Evolutionary conservation across 2,797 vertebrate genomes (phyloP).

Genomic region (Phataginus tetradactyla): DNA sequence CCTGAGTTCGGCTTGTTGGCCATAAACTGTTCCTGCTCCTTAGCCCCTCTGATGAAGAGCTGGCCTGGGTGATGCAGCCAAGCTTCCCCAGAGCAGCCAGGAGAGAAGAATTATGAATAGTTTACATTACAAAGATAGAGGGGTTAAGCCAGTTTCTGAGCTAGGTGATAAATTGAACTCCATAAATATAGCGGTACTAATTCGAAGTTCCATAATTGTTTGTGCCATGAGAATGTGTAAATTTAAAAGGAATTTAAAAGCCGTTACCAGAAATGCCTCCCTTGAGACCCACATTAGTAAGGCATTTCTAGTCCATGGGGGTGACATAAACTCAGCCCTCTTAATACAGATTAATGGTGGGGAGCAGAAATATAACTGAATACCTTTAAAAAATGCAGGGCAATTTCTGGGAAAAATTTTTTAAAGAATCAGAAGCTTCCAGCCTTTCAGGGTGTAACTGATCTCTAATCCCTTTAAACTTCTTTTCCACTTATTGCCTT

Average conservation of each 20-base stretch:
- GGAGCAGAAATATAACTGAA: neutral
- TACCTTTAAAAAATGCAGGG: neutral
- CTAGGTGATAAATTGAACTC: slow-evolving; percentile 38
- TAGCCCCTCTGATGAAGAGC: neutral
- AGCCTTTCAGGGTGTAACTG: neutral
- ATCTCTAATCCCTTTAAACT: neutral
- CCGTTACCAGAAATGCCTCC: slow-evolving; percentile 27
- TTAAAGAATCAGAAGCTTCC: neutral
- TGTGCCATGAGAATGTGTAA: neutral
- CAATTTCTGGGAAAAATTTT: neutral
- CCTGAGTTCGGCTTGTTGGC: neutral
- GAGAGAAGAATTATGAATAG: neutral
- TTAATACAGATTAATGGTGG: neutral
- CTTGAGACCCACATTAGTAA: neutral
- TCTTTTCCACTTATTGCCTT: slow-evolving; percentile 53
- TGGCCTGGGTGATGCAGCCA: neutral
- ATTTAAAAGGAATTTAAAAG: slow-evolving; percentile 41
- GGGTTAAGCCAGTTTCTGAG: neutral
- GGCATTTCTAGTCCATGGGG: neutral
- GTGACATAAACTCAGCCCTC: neutral
- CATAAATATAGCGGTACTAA: neutral
- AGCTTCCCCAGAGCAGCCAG: neutral
- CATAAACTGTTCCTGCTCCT: neutral
- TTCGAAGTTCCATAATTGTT: slow-evolving; percentile 39
- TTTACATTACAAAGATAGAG: neutral